Percentiles rank a stretch among this genome's conserved stretches.
These are phyloP conservation scores for Synchiropus splendidus DNA, from an alignment of 2,113 vertebrate genomes.

Conservation along the genomic window DNA sequence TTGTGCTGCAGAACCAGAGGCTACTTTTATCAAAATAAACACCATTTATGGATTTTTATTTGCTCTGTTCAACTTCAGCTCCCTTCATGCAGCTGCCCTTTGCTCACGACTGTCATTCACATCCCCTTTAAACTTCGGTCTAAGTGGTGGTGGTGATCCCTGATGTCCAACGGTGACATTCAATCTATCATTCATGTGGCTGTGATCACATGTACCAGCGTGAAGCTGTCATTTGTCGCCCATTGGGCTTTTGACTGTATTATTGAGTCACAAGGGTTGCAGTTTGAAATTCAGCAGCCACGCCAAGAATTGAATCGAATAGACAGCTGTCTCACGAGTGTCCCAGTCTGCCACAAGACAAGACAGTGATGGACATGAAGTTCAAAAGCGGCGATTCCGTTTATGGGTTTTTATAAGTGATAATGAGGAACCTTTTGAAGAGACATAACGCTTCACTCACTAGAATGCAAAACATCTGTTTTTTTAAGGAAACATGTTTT, in stretches of 20 bases:
- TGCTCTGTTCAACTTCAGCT: background rate
- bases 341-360: conserved; percentile 43
- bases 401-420: too few relatives aligned
- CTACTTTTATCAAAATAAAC: too few relatives aligned
- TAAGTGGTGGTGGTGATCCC: conserved; percentile 18
- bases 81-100: background rate
- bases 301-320: conserved; percentile 26
- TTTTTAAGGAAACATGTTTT: too few relatives aligned
- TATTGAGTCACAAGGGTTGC: conserved; percentile 39
- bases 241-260: conserved; percentile 23
- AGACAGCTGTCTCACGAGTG: conserved; percentile 41
- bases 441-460: too few relatives aligned
- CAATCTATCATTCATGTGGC: conserved; percentile 12
- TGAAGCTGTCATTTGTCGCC: conserved; percentile 18
- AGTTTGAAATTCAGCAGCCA: conserved; percentile 44
- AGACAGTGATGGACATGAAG: conserved; percentile 6
- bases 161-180: conserved; percentile 4
- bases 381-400: conserved; percentile 3
- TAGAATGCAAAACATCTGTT: too few relatives aligned
- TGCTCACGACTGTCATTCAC: conserved; percentile 7
- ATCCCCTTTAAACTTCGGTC: conserved; percentile 10
- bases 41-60: too few relatives aligned
- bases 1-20: conserved; percentile 38
- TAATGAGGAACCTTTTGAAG: too few relatives aligned
- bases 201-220: conserved; percentile 25